These are phyloP conservation scores for Pasiphila rectangulata DNA, from an alignment of 2,888 invertebrate genomes.

Conservation along the genomic window DNA sequence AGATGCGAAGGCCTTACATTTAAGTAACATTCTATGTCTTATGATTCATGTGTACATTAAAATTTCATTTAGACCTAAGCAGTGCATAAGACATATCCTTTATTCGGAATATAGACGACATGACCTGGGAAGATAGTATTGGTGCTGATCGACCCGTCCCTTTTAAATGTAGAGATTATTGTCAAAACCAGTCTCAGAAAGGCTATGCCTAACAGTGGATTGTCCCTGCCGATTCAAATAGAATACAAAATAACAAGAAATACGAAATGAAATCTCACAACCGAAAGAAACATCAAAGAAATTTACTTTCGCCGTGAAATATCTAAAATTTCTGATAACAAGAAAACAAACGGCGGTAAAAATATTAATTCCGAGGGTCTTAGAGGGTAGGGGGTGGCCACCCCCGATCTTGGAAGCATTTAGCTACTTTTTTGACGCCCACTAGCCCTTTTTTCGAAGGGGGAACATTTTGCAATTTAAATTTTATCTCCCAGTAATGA, in stretches of 20 bases:
- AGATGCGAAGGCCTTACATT: too few species aligned
- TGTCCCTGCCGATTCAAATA: too few species aligned
- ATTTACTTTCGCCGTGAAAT: constrained; percentile 26
- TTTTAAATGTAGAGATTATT: too few species aligned
- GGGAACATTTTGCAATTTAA: constrained; percentile 73
- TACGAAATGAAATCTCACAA: constrained; percentile 20
- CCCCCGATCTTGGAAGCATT: constrained; percentile 39
- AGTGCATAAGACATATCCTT: too few species aligned
- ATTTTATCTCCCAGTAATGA: constrained; percentile 74
- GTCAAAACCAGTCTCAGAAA: too few species aligned
- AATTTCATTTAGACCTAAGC: too few species aligned
- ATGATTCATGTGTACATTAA: too few species aligned
- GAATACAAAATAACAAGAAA: constrained; percentile 4
- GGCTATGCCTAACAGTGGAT: too few species aligned
- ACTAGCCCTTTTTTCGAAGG: constrained; percentile 70
- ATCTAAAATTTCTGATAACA: constrained; percentile 51
- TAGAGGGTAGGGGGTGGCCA: constrained; percentile 38
- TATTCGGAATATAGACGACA: too few species aligned
- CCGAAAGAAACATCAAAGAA: constrained; percentile 29
- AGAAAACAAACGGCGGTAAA: constrained; percentile 58
- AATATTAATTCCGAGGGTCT: constrained; percentile 55
- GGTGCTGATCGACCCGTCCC: too few species aligned
- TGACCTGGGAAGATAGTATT: too few species aligned
- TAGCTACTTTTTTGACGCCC: constrained; percentile 70
- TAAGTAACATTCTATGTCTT: too few species aligned